These are phyloP conservation scores for Chloropsis hardwickii DNA, from an alignment of 2,113 vertebrate species.

Conservation along the genomic window DNA sequence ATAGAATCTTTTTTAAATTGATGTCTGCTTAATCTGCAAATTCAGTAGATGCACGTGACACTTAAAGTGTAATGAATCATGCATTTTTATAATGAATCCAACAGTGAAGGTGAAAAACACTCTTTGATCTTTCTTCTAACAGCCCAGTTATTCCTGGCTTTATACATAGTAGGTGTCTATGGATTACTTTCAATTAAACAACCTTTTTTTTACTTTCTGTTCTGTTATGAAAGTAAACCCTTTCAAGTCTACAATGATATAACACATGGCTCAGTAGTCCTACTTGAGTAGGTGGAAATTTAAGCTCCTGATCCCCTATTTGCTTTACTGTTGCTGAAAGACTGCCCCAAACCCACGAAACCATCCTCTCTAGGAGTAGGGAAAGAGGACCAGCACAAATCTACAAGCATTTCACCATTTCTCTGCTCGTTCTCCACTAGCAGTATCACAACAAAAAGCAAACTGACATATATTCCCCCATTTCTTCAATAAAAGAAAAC, in stretches of 20 bases:
- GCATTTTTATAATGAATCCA: constrained; percentile 35
- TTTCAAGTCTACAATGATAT: background rate
- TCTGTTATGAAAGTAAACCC: background rate
- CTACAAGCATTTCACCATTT: background rate
- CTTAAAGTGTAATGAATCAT: constrained; percentile 8
- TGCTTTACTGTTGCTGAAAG: background rate
- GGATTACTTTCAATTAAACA: constrained; percentile 29
- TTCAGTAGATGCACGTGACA: background rate
- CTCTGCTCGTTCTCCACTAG: background rate
- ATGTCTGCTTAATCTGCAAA: constrained; percentile 20
- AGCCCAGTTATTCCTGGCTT: constrained; percentile 7
- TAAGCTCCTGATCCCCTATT: background rate
- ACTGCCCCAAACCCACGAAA: background rate
- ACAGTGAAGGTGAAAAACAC: constrained; percentile 4
- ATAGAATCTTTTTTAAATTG: background rate
- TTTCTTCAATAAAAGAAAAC: background rate
- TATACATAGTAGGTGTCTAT: background rate
- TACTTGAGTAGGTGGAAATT: background rate
- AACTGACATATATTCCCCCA: background rate
- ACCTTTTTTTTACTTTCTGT: background rate
- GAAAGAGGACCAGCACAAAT: background rate
- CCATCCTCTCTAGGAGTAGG: background rate
- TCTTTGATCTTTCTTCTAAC: constrained; percentile 48
- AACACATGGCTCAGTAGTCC: background rate
- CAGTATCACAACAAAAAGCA: background rate